Base-by-base conservation (phyloP, 1,140 invertebrate species). In the Bombus confusus region DNA sequence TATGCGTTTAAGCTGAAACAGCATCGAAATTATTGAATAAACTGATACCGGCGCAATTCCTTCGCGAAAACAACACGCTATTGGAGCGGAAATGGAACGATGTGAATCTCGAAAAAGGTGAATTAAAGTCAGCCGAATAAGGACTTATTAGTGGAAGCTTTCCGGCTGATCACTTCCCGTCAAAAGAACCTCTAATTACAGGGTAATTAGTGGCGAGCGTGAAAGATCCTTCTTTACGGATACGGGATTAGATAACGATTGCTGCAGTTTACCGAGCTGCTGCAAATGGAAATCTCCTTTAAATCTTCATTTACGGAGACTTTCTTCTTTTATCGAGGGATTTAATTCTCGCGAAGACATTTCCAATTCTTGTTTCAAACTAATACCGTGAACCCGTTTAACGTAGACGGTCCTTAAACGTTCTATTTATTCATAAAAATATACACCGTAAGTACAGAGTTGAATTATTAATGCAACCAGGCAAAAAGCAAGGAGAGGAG, bases 201-300 rank as follows among this genome's bases (percentile, higher is more conserved):
- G 43, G 80, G 73, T 78, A 86, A 86, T 86, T 83, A 86, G 43
- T 18, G 47, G 62, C 28, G 28, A 69, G 57, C 52, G 66, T 34
- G 68, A 73, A 43, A 69, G 47, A 85, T 81, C 52, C 71, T 34
- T 43, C 4, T 59, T 52, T 39, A 41, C 15, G 47, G 69, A 75
- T 74, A 75, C 25, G 84, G 37, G 84, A 85, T 85, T 85, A 85
- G 84, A 68, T 81, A 81, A 31, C 59, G 71, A 85, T 81, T 85
- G 80, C 78, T 43, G n/a, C 43, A 68, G 79, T 85, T 85, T 75
- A 75, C 71, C 22, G 79, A 57, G 71, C n/a, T 75, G 59, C 62
- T 85, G 39, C 43, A 66, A 74, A 81, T 81, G 79, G 71, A 68
- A 85, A 85, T 81, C 84, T 75, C 71, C 75, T 85, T 81, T 74